Percentiles rank a stretch among this genome's conserved stretches.
These are phyloP conservation scores for Acanthurus tractus DNA, from an alignment of 2,797 vertebrate genomes.

Conservation along the genomic window DNA sequence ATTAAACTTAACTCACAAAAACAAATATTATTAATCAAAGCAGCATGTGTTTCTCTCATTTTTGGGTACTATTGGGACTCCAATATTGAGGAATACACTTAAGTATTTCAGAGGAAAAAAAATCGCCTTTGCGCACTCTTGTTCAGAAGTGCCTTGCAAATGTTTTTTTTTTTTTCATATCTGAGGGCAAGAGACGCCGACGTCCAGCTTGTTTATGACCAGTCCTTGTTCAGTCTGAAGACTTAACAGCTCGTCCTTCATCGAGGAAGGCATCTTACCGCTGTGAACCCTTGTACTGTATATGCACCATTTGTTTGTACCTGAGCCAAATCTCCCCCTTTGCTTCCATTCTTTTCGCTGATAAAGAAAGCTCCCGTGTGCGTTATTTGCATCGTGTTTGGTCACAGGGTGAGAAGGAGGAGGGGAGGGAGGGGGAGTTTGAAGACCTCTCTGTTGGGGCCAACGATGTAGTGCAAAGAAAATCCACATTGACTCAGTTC, in stretches of 20 bases:
- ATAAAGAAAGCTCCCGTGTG: slow-evolving; percentile 54
- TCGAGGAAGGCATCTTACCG: slow-evolving; percentile 11
- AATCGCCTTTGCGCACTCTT: slow-evolving; percentile 6
- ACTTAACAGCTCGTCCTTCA: slow-evolving; percentile 47
- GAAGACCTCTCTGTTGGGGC: too few species aligned
- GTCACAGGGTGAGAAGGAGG: slow-evolving; percentile 36
- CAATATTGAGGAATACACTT: not conserved
- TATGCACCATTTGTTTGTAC: slow-evolving; percentile 59
- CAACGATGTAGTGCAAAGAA: slow-evolving; percentile 35
- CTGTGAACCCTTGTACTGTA: slow-evolving; percentile 51
- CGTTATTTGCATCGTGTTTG: slow-evolving; percentile 67
- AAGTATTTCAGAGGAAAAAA: slow-evolving; percentile 25
- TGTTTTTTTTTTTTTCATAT: slow-evolving; percentile 23
- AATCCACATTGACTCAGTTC: slow-evolving; percentile 57
- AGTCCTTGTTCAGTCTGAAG: slow-evolving; percentile 45
- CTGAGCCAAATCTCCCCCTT: slow-evolving; percentile 49
- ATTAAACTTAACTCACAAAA: slow-evolving; percentile 43
- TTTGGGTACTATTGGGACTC: not conserved
- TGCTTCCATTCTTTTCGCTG: slow-evolving; percentile 50
- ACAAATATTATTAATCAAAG: slow-evolving; percentile 13
- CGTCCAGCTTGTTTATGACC: slow-evolving; percentile 57
- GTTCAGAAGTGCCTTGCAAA: slow-evolving; percentile 17
- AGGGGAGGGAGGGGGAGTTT: not conserved
- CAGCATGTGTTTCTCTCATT: not conserved
- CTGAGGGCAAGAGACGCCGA: slow-evolving; percentile 34